Percentiles rank a stretch among this genome's conserved stretches.
Evolutionary conservation across 2,888 invertebrate genomes (phyloP).

Genomic region (Brachyptera putata): DNA sequence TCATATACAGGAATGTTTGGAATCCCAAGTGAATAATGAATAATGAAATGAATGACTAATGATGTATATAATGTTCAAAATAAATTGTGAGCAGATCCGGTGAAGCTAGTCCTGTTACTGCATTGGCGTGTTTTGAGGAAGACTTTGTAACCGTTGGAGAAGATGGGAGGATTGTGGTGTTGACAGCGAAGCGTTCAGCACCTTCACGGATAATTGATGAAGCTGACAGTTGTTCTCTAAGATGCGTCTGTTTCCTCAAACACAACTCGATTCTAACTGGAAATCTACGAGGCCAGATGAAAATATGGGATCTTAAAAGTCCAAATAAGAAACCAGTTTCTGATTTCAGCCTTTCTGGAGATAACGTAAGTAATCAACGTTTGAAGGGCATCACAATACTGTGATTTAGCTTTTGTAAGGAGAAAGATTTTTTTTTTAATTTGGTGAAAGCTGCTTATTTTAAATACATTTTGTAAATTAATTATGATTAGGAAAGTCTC

Average conservation of each 20-base stretch:
- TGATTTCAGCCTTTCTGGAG: slow-evolving; percentile 70
- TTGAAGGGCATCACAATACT: no score
- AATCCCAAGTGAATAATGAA: no score
- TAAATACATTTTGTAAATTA: no score
- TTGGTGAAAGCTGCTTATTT: no score
- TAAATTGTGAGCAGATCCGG: no score
- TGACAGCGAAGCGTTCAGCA: slow-evolving; percentile 50
- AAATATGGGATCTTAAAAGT: slow-evolving; percentile 79
- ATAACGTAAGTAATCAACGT: slow-evolving; percentile 34
- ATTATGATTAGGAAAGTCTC: no score
- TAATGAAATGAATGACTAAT: no score
- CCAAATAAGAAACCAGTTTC: slow-evolving; percentile 58
- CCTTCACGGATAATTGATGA: slow-evolving; percentile 54
- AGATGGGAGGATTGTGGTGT: slow-evolving; percentile 65
- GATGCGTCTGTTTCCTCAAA: slow-evolving; percentile 71
- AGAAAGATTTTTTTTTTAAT: no score
- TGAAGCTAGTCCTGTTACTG: slow-evolving; percentile 66
- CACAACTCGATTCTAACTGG: slow-evolving; percentile 74
- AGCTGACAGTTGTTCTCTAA: slow-evolving; percentile 78
- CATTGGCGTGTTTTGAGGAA: slow-evolving; percentile 68
- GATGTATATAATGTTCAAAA: no score
- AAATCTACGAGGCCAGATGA: slow-evolving; percentile 84
- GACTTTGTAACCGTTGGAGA: slow-evolving; percentile 81
- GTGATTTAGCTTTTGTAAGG: no score
- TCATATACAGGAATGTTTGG: no score